These are phyloP conservation scores for Smithornis capensis DNA, from an alignment of 2,113 vertebrate genomes.

Conservation along the genomic window DNA sequence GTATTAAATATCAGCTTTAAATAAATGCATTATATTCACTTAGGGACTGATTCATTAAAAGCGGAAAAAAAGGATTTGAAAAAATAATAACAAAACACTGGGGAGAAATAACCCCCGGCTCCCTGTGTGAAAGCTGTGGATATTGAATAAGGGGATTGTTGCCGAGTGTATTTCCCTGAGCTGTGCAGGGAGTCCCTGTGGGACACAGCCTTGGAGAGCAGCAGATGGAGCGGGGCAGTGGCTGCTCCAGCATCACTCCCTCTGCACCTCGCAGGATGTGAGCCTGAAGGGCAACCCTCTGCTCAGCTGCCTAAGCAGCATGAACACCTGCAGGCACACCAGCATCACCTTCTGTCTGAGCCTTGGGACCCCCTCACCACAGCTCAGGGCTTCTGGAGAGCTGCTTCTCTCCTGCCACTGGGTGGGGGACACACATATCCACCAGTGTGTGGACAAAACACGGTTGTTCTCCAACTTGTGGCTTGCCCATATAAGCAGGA, in stretches of 20 bases:
- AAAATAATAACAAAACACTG: not conserved
- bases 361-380: rapidly evolving
- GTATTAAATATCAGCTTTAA: conserved; percentile 33
- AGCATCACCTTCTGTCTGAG: not conserved
- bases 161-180: not conserved
- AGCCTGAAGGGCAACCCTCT: not conserved
- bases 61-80: not conserved
- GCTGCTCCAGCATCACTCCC: not conserved
- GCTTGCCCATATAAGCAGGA: not conserved
- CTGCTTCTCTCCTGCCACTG: not conserved
- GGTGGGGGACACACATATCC: not conserved
- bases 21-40: not conserved
- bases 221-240: conserved; percentile 28
- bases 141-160: not conserved
- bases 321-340: not conserved
- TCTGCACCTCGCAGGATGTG: not conserved
- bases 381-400: not conserved
- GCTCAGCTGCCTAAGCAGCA: not conserved
- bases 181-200: not conserved
- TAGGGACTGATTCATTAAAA: conserved; percentile 68
- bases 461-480: rapidly evolving
- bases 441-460: rapidly evolving
- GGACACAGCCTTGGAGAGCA: not conserved
- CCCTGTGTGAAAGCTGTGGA: not conserved
- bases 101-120: not conserved